Conservation (phyloP, 2,113 vertebrate species). For the Hucho hucho region DNA sequence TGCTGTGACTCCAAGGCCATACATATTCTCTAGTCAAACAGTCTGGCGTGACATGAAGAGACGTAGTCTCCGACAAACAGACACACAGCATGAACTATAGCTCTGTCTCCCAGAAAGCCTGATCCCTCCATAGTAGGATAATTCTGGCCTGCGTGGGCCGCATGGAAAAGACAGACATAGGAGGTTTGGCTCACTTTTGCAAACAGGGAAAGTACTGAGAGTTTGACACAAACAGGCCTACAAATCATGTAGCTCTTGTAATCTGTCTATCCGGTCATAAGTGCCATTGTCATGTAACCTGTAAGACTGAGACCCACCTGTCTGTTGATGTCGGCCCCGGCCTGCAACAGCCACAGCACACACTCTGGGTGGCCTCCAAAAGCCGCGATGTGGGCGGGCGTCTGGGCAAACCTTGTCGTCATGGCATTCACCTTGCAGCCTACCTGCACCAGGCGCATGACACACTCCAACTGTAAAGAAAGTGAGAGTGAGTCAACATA, state of each 20-base stretch:
- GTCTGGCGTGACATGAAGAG: background rate
- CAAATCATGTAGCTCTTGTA: background rate
- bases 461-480: slow-evolving; percentile 85
- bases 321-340: slow-evolving; percentile 89
- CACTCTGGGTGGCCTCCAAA: slow-evolving; percentile 94
- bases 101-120: no score
- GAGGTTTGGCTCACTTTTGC: no score
- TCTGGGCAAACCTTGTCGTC: slow-evolving; percentile 90
- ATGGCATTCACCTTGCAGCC: slow-evolving; percentile 87
- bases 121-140: no score
- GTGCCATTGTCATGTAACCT: background rate
- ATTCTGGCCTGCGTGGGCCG: no score
- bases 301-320: slow-evolving; percentile 74
- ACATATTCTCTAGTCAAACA: no score
- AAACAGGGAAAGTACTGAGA: background rate
- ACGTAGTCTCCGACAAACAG: no score
- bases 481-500: background rate
- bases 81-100: no score
- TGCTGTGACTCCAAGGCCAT: no score
- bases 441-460: slow-evolving; percentile 86
- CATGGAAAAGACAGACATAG: background rate
- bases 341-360: slow-evolving; percentile 90
- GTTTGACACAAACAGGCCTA: background rate
- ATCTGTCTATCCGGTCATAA: background rate
- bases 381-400: slow-evolving; percentile 90